Base-by-base conservation (phyloP, 1,140 invertebrate species). In the Agraylea sexmaculata region DNA sequence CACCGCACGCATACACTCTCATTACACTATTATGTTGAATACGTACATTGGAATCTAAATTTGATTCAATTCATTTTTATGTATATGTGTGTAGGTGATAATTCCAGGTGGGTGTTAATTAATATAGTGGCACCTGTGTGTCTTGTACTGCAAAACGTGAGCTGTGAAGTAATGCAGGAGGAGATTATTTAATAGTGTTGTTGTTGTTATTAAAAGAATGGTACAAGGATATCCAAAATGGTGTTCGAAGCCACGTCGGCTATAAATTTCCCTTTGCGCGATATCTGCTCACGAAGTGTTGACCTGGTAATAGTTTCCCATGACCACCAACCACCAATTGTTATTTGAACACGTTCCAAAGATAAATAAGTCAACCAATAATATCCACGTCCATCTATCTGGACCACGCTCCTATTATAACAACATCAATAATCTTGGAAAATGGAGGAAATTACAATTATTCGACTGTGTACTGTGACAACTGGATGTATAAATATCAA, bases 281-380 rank as follows among this genome's bases (percentile, higher is more conserved):
- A 35, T 25, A 35, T 19, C 15, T 40, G 36, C 13, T 18, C 33
- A 43, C 34, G 41, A 43, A 43, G 41, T 43, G 41, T 43, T 43
- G 41, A 37, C 20, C 41, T 27, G 29, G 20, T 43, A 43, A 43
- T 43, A 37, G 34, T 43, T 35, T 43, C 41, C 41, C 41, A 43
- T 43, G 41, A 30, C 36, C 27, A 37, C 25, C 20, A n/a, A n/a
- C n/a, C 37, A 37, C 41, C 41, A 43, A 43, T 43, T 43, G 37
- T 30, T 43, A 34, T 43, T 43, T 43, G 41, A 43, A 43, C 41
- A 43, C 34, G 41, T 37, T 20, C 13, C 8, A 21, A 37, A 33
- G n/a, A 43, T 43, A 43, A 43, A 43, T 43, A n/a, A n/a, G n/a
- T n/a, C n/a, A n/a, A n/a, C n/a, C n/a, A n/a, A n/a, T n/a, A n/a